Conservation (phyloP, 2,113 vertebrate genomes). For the Eubucco bourcierii region DNA sequence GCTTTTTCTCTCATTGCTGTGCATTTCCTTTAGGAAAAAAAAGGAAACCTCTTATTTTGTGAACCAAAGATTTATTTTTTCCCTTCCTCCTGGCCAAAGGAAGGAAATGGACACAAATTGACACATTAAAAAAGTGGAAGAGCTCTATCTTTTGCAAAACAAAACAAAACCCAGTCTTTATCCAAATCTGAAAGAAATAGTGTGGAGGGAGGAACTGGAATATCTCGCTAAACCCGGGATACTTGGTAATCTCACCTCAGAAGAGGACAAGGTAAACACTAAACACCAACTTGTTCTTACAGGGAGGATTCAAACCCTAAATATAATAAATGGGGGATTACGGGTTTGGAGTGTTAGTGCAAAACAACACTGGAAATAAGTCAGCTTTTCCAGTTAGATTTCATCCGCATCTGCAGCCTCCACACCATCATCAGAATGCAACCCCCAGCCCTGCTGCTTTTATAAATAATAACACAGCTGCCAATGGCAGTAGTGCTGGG, state of each 20-base stretch:
- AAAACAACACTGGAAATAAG: constrained; percentile 98
- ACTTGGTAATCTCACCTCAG: constrained; percentile 62
- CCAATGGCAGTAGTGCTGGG: constrained; percentile 91
- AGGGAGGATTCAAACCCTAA: constrained; percentile 75
- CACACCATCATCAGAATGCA: constrained; percentile 93
- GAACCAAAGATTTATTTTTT: constrained; percentile 85
- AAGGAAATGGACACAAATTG: constrained; percentile 73
- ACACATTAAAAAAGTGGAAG: constrained; percentile 65
- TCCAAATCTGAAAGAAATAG: constrained; percentile 70
- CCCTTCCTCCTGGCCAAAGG: constrained; percentile 67
- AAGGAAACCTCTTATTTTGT: constrained; percentile 76
- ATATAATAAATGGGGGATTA: constrained; percentile 99
- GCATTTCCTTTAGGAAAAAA: constrained; percentile 72
- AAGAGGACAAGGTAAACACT: constrained; percentile 55
- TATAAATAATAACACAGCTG: constrained; percentile 94
- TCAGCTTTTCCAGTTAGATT: constrained; percentile 97
- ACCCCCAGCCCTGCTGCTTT: constrained; percentile 94
- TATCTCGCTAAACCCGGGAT: constrained; percentile 66
- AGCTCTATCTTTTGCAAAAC: constrained; percentile 54
- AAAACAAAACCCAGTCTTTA: neutral
- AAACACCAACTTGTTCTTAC: constrained; percentile 67
- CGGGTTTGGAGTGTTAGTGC: constrained; percentile 99
- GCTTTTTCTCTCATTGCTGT: constrained; percentile 75
- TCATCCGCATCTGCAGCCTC: constrained; percentile 97
- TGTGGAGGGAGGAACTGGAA: constrained; percentile 71